Conservation (phyloP, 1,140 invertebrate species). For the Zaprionus capensis region DNA sequence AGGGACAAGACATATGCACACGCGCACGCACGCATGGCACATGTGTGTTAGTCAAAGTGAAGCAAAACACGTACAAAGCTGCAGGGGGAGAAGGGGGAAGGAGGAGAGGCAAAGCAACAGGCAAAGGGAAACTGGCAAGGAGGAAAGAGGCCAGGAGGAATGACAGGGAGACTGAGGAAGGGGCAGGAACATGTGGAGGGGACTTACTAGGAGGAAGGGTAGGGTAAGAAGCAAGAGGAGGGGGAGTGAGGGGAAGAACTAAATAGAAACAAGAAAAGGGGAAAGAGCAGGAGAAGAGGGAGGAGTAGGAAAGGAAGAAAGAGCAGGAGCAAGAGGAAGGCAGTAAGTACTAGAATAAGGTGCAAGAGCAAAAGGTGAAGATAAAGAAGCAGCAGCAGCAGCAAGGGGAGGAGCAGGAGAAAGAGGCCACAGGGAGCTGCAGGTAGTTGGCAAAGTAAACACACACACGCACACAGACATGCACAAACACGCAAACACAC, state of each 20-base stretch:
- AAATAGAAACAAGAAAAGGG: neutral
- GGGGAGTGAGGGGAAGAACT: neutral
- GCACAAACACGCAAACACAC: neutral
- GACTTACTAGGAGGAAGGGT: neutral
- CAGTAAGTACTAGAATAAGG: too few relatives aligned
- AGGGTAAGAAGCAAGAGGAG: neutral
- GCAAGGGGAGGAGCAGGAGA: neutral
- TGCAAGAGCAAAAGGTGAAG: too few relatives aligned
- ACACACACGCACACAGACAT: too few relatives aligned
- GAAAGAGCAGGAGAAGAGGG: too few relatives aligned
- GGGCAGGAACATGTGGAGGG: neutral
- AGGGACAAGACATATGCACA: neutral
- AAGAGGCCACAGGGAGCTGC: neutral
- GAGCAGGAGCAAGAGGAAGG: too few relatives aligned
- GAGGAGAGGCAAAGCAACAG: neutral
- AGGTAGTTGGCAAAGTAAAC: neutral
- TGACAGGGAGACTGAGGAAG: too few relatives aligned
- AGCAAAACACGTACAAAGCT: constrained; percentile 18
- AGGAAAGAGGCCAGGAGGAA: neutral
- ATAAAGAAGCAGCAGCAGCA: too few relatives aligned
- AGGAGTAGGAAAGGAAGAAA: too few relatives aligned
- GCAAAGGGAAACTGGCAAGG: neutral
- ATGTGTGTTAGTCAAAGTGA: neutral
- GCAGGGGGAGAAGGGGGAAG: neutral
- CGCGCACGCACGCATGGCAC: neutral